A percentile compares a stretch with the other conserved stretches of the same genome.
Conservation (phyloP, 2,888 invertebrate genomes). For the Erebia aethiops region DNA sequence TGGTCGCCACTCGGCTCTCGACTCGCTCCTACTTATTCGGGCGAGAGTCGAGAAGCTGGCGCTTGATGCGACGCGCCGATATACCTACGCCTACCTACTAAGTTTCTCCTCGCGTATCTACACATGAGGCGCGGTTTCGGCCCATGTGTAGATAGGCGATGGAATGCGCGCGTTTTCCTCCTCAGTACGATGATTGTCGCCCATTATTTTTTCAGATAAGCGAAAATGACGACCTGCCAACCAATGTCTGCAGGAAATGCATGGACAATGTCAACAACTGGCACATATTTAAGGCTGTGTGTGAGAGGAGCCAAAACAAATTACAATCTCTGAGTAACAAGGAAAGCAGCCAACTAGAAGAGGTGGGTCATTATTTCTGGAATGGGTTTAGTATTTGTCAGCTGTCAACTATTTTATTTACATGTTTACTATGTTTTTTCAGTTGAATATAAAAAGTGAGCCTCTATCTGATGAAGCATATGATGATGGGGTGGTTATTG, state of each 20-base stretch:
- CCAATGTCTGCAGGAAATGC: constrained; percentile 85
- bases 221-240: constrained; percentile 85
- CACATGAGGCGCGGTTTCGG: constrained; percentile 75
- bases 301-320: constrained; percentile 86
- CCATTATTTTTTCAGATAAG: constrained; percentile 84
- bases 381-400: constrained; percentile 57
- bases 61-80: constrained; percentile 64
- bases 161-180: constrained; percentile 73
- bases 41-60: constrained; percentile 79
- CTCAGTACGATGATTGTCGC: constrained; percentile 72
- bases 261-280: constrained; percentile 85
- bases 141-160: constrained; percentile 60
- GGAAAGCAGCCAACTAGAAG: constrained; percentile 80
- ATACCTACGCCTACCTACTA: constrained; percentile 81
- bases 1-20: constrained; percentile 81
- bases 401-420: constrained; percentile 44
- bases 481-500: constrained; percentile 81
- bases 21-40: constrained; percentile 81
- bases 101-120: constrained; percentile 79
- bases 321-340: constrained; percentile 82
- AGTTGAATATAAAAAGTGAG: constrained; percentile 83
- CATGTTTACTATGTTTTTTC: constrained; percentile 60
- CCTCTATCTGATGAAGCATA: constrained; percentile 80
- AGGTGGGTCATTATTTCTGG: constrained; percentile 65
- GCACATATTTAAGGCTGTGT: constrained; percentile 85